Percentiles rank a stretch among this genome's conserved stretches.
These are phyloP conservation scores for Esox niger DNA, from an alignment of 2,113 vertebrate species.

Conservation along the genomic window DNA sequence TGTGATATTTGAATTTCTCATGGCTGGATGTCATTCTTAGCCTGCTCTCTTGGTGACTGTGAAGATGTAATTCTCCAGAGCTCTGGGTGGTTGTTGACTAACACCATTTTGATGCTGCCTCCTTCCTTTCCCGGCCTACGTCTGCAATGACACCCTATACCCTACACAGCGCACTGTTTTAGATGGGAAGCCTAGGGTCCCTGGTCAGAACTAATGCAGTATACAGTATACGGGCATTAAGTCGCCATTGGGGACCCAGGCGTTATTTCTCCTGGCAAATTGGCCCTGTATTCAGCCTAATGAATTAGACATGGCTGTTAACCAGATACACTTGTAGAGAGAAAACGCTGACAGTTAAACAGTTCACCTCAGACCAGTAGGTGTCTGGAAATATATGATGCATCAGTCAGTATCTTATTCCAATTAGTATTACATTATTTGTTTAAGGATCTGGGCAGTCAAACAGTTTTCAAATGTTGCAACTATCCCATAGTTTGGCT, in stretches of 20 bases:
- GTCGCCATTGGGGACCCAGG: not conserved
- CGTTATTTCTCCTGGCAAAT: no score
- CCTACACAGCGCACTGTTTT: no score
- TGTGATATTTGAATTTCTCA: no score
- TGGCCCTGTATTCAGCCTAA: slow-evolving; percentile 8
- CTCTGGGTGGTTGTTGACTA: slow-evolving; percentile 39
- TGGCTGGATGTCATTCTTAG: not conserved
- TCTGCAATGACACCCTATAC: no score
- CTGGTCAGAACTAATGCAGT: not conserved
- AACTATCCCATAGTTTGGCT: no score
- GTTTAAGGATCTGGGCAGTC: no score
- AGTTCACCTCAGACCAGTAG: slow-evolving; percentile 2
- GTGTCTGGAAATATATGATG: not conserved
- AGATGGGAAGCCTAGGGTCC: not conserved
- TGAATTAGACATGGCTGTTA: slow-evolving; percentile 31
- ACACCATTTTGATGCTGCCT: slow-evolving; percentile 25
- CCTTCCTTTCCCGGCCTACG: not conserved
- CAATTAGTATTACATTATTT: no score
- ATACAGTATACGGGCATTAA: no score
- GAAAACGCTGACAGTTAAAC: slow-evolving; percentile 18
- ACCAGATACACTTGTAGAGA: slow-evolving; percentile 1
- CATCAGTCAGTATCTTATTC: not conserved
- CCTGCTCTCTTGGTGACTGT: slow-evolving; percentile 32
- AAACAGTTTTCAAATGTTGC: no score
- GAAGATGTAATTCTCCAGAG: slow-evolving; percentile 35